Conservation (phyloP, 2,888 invertebrate genomes). For the Clanis bilineata region DNA sequence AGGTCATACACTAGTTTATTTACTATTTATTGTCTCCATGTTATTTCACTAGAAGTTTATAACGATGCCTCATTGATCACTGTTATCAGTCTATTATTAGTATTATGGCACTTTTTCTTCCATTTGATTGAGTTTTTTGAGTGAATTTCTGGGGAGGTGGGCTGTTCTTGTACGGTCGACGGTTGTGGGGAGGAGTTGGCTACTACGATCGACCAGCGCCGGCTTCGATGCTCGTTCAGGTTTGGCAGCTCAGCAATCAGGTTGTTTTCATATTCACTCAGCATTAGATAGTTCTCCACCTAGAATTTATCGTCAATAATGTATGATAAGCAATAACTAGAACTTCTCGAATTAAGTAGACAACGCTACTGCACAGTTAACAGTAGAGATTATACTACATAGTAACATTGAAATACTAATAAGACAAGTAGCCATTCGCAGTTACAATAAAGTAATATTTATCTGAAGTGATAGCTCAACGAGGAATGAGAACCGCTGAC, state of each 20-base stretch:
- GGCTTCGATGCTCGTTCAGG: constrained; percentile 86
- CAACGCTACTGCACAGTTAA: too few species aligned
- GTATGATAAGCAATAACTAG: background rate
- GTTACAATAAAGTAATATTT: too few species aligned
- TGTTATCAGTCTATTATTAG: constrained; percentile 86
- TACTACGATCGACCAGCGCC: constrained; percentile 87
- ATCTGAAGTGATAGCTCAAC: too few species aligned
- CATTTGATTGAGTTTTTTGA: constrained; percentile 63
- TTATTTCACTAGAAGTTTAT: constrained; percentile 66
- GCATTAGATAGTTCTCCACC: constrained; percentile 92
- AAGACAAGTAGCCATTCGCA: too few species aligned
- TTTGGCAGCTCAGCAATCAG: constrained; percentile 90
- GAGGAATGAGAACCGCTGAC: too few species aligned
- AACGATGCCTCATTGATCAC: constrained; percentile 89
- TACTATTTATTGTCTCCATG: constrained; percentile 68
- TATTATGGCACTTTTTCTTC: constrained; percentile 79
- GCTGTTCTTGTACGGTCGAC: constrained; percentile 51
- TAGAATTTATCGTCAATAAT: constrained; percentile 35
- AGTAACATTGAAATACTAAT: too few species aligned
- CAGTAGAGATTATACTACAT: too few species aligned
- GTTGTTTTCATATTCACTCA: constrained; percentile 93
- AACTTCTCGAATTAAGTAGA: background rate
- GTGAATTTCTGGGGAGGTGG: constrained; percentile 63
- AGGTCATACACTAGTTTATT: constrained; percentile 67
- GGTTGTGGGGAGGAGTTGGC: constrained; percentile 58